phyloP scores from a whole-genome alignment of 2,113 vertebrate genomes.

The Tylochromis polylepis region DNA sequence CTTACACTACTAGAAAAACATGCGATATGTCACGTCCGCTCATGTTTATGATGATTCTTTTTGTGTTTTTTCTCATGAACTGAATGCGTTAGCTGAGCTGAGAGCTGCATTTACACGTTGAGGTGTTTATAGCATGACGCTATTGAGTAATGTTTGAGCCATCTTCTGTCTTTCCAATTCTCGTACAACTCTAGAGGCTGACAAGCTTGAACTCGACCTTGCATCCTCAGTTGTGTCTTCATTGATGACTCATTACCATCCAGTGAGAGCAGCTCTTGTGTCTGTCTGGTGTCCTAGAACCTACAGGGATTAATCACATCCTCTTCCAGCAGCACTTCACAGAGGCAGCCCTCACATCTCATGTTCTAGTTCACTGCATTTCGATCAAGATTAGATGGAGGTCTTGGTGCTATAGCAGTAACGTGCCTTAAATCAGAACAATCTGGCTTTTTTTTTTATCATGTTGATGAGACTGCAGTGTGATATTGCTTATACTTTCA shows the following conservation, averaged over 20 bases:
- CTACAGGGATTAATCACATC: neutral
- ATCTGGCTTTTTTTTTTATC: neutral
- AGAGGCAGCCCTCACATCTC: neutral
- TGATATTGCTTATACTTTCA: neutral
- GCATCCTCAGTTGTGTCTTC: neutral
- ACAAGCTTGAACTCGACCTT: conserved; percentile 6
- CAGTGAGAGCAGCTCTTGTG: neutral
- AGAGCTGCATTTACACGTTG: neutral
- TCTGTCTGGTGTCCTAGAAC: neutral
- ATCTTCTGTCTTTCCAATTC: neutral
- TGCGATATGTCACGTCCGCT: neutral
- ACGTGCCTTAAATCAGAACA: neutral
- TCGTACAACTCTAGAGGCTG: neutral
- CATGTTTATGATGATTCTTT: neutral
- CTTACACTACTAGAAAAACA: neutral
- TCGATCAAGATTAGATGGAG: neutral
- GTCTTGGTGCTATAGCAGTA: neutral
- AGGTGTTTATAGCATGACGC: neutral
- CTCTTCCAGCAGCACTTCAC: neutral
- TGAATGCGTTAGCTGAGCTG: neutral
- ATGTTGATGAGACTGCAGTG: neutral
- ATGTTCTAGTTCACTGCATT: neutral
- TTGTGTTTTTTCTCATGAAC: neutral
- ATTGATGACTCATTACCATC: conserved; percentile 7
- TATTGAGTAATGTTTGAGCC: neutral